Conservation (phyloP, 2,797 vertebrate genomes). For the Pantherophis vulpinus region DNA sequence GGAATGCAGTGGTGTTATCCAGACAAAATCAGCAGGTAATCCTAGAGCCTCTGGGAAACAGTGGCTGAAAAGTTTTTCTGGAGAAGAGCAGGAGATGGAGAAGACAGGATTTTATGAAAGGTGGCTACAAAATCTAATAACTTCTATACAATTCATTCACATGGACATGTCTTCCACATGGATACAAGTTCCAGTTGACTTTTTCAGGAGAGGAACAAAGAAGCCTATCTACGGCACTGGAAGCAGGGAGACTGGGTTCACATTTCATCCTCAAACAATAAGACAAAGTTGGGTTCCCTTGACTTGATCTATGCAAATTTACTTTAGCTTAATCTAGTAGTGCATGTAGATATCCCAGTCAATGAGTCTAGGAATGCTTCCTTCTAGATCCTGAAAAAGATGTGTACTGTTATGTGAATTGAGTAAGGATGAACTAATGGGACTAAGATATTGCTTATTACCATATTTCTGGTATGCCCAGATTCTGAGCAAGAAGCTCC, state of each 20-base stretch:
- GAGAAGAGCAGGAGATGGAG: neutral
- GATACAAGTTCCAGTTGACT: neutral
- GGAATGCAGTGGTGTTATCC: neutral
- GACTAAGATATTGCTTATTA: neutral
- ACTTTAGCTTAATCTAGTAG: neutral
- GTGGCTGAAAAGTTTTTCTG: neutral
- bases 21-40: neutral
- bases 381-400: neutral
- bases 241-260: neutral
- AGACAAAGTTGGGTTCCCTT: neutral
- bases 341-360: neutral
- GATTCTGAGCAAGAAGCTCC: neutral
- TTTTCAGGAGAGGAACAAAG: neutral
- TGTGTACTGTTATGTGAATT: neutral
- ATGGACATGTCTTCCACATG: no score
- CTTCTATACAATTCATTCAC: no score
- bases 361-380: neutral
- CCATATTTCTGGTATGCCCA: neutral
- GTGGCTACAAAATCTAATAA: no score
- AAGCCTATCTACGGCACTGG: neutral
- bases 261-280: neutral
- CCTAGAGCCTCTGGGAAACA: neutral
- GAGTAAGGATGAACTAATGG: neutral
- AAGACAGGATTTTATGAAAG: neutral
- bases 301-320: neutral